Conservation (phyloP, 2,888 invertebrate species). For the Drosophila barbarae region DNA sequence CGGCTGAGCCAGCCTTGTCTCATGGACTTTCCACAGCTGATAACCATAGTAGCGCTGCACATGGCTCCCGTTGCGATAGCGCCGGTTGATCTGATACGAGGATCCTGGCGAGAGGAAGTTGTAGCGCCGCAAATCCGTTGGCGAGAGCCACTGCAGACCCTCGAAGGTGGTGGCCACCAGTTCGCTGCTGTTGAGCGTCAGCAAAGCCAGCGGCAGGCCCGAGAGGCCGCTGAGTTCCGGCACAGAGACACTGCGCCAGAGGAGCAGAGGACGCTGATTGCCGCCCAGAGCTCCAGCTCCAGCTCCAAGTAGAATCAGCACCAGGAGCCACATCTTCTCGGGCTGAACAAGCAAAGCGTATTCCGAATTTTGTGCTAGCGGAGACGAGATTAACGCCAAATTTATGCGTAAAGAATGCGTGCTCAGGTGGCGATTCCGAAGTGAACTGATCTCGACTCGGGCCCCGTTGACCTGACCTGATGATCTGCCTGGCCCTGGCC, state of each 20-base stretch:
- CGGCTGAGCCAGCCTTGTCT: constrained; percentile 58
- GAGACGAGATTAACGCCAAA: constrained; percentile 53
- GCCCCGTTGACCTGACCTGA: constrained; percentile 24
- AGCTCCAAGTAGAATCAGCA: constrained; percentile 6
- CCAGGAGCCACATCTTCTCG: constrained; percentile 23
- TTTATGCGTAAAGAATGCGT: constrained; percentile 57
- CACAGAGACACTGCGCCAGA: constrained; percentile 57
- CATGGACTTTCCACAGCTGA: constrained; percentile 86
- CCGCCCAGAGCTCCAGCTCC: neutral
- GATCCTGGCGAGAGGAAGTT: constrained; percentile 71
- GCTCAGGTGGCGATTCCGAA: constrained; percentile 15
- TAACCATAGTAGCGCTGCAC: constrained; percentile 81
- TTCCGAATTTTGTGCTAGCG: constrained; percentile 6
- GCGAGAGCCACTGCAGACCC: constrained; percentile 67
- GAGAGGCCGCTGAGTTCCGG: constrained; percentile 39
- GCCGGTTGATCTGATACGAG: constrained; percentile 71
- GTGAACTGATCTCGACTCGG: constrained; percentile 4
- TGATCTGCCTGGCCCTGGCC: constrained; percentile 9
- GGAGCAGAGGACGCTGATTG: constrained; percentile 26
- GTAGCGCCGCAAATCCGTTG: constrained; percentile 65
- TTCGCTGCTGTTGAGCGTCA: constrained; percentile 58
- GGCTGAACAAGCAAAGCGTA: neutral
- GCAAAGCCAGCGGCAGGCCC: constrained; percentile 47
- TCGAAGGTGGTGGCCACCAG: constrained; percentile 68
- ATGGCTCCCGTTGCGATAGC: constrained; percentile 63